Evolutionary conservation across 2,888 invertebrate species (phyloP).

Genomic region (Furcula furcula): DNA sequence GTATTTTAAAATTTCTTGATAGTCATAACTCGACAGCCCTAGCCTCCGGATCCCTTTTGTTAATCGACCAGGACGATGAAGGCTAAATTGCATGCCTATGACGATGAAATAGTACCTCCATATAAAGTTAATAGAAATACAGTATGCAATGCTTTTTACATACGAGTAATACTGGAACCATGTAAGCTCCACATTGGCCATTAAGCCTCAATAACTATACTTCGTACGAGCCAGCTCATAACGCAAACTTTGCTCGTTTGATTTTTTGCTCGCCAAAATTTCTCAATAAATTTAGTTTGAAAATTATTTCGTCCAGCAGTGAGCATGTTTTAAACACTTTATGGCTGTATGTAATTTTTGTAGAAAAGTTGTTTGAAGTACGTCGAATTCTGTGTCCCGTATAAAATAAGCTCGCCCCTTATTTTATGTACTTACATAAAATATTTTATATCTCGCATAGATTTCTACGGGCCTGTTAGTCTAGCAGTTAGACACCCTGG

Average conservation of each 20-base stretch:
- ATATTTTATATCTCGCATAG: no score
- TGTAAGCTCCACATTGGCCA: conserved; percentile 32
- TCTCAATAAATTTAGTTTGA: no score
- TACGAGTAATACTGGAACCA: conserved; percentile 33
- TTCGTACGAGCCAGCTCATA: neutral
- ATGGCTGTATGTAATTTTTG: no score
- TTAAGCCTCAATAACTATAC: conserved; percentile 26
- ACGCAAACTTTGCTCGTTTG: neutral
- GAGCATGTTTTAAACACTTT: no score
- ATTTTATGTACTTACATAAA: no score
- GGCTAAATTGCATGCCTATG: conserved; percentile 31
- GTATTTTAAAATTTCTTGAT: no score
- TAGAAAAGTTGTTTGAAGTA: no score
- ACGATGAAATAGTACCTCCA: conserved; percentile 38
- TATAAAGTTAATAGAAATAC: conserved; percentile 38
- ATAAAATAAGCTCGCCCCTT: no score
- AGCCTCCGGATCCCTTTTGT: conserved; percentile 16
- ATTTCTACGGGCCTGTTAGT: no score
- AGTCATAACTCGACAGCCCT: conserved; percentile 5
- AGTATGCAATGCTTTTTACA: conserved; percentile 38
- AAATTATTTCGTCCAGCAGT: no score
- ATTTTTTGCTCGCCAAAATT: conserved; percentile 3
- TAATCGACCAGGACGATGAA: conserved; percentile 28
- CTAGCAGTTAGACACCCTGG: no score
- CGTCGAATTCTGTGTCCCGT: no score